Conservation (phyloP, 2,113 vertebrate genomes). For the Calidris pugnax region DNA sequence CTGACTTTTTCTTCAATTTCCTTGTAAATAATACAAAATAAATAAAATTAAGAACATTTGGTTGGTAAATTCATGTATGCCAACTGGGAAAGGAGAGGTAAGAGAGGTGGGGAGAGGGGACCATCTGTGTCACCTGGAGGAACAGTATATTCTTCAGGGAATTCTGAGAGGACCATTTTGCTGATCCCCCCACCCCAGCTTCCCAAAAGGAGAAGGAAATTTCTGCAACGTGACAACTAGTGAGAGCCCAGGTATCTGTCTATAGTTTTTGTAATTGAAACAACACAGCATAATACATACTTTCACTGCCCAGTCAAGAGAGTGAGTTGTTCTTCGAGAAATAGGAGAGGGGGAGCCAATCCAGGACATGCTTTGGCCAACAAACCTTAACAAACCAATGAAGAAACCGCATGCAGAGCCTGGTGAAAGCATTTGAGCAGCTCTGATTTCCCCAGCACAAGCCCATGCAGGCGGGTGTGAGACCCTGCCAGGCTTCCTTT, state of each 20-base stretch:
- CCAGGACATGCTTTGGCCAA: neutral
- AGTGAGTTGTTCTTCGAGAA: neutral
- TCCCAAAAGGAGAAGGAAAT: neutral
- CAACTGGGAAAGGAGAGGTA: neutral
- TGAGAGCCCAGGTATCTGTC: neutral
- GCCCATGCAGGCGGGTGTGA: neutral
- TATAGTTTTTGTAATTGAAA: neutral
- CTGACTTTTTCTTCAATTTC: neutral
- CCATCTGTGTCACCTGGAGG: neutral
- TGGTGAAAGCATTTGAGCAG: neutral
- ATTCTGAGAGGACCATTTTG: fast-evolving
- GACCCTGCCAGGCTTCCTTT: neutral
- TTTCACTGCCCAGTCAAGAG: neutral
- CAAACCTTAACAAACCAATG: neutral
- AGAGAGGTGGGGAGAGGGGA: neutral
- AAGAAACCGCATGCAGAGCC: neutral
- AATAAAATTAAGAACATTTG: neutral
- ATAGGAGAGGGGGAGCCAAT: neutral
- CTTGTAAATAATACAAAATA: neutral
- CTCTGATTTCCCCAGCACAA: neutral
- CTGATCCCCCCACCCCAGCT: neutral
- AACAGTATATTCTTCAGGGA: neutral
- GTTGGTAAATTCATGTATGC: fast-evolving
- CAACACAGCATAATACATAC: too few relatives aligned
- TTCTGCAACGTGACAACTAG: fast-evolving